These are phyloP conservation scores for Leptatherina wallacei DNA, from an alignment of 2,797 vertebrate genomes.

Conservation along the genomic window DNA sequence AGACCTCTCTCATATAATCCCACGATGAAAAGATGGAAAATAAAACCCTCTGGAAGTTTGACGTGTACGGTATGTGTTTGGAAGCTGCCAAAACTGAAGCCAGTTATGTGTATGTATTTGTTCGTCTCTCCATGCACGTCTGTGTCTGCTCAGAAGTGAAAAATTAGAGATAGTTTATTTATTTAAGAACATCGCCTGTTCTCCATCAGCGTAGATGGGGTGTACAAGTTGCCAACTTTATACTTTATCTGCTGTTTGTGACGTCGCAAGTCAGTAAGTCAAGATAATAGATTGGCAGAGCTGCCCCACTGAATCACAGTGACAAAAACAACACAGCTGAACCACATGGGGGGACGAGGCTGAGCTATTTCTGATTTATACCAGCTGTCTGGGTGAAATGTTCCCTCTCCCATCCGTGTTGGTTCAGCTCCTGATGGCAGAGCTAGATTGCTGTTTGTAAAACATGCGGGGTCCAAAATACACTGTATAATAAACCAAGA, in stretches of 20 bases:
- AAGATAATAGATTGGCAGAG: constrained; percentile 39
- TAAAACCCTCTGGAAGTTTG: background rate
- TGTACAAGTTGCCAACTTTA: constrained; percentile 45
- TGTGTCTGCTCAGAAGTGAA: constrained; percentile 52
- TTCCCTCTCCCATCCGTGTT: constrained; percentile 9
- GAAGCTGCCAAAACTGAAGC: constrained; percentile 16
- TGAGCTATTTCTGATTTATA: constrained; percentile 39
- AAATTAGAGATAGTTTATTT: constrained; percentile 52
- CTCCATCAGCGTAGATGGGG: constrained; percentile 45
- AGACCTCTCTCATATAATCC: constrained; percentile 55
- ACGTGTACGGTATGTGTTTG: constrained; percentile 13
- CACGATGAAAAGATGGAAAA: constrained; percentile 60
- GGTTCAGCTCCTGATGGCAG: constrained; percentile 34
- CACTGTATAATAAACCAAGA: constrained; percentile 26
- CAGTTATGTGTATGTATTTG: constrained; percentile 8
- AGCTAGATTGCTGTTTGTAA: constrained; percentile 24
- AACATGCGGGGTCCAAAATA: constrained; percentile 17
- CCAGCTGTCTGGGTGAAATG: constrained; percentile 29
- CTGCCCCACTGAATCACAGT: constrained; percentile 34
- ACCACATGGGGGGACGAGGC: constrained; percentile 1
- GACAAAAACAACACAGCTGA: constrained; percentile 36
- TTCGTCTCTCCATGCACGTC: constrained; percentile 27
- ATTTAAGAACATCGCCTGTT: constrained; percentile 50
- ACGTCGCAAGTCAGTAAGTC: constrained; percentile 25
- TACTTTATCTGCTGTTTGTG: constrained; percentile 62